phyloP scores from a whole-genome alignment of 2,113 vertebrate genomes.

The Paracanthobrama guichenoti region DNA sequence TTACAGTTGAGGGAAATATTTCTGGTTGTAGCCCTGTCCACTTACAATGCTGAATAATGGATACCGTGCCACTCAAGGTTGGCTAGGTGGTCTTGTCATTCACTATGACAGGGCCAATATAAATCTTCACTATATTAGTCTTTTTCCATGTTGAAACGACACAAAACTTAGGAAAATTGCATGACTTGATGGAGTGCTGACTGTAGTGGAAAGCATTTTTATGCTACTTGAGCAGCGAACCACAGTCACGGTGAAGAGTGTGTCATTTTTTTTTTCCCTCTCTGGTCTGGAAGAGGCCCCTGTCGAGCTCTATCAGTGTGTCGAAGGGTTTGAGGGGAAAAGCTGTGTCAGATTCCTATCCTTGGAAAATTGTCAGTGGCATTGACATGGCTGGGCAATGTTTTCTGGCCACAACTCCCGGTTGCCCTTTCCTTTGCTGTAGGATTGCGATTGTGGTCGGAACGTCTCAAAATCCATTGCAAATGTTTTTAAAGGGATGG shows the following conservation, averaged over 20 bases:
- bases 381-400: neutral
- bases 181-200: conserved; percentile 42
- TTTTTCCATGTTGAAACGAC: conserved; percentile 22
- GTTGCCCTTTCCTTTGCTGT: neutral
- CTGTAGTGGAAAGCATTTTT: conserved; percentile 38
- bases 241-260: conserved; percentile 23
- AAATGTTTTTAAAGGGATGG: neutral
- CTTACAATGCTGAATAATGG: neutral
- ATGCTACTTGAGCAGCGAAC: neutral
- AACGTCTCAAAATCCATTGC: neutral
- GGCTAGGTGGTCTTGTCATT: conserved; percentile 17
- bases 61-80: neutral
- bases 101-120: neutral
- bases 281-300: neutral
- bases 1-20: conserved; percentile 3
- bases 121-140: neutral
- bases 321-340: neutral
- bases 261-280: neutral
- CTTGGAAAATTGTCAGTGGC: neutral
- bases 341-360: neutral
- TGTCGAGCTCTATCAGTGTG: neutral
- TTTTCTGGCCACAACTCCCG: neutral
- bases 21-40: neutral
- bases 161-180: conserved; percentile 20
- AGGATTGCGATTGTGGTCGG: neutral